Conservation (phyloP, 2,888 invertebrate species). For the Pyrrhia umbra region DNA sequence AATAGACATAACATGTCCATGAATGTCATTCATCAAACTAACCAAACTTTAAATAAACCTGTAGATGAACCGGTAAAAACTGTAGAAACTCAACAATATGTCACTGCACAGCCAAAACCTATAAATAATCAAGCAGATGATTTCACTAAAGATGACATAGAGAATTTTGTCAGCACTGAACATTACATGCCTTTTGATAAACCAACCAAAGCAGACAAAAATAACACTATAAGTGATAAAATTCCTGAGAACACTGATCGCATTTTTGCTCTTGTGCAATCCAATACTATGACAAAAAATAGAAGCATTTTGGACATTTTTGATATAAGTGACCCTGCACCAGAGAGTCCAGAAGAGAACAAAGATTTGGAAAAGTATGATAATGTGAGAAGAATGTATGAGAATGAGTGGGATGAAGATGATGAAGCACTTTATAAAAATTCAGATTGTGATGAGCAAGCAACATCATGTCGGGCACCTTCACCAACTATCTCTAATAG, state of each 20-base stretch:
- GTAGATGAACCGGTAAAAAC: constrained; percentile 30
- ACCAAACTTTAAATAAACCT: constrained; percentile 24
- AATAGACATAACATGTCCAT: constrained; percentile 62
- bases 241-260: constrained; percentile 68
- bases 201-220: constrained; percentile 39
- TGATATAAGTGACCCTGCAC: constrained; percentile 65
- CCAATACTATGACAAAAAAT: constrained; percentile 75
- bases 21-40: constrained; percentile 43
- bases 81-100: constrained; percentile 19
- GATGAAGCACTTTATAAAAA: constrained; percentile 86
- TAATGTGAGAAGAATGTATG: constrained; percentile 73
- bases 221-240: constrained; percentile 34
- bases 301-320: constrained; percentile 87
- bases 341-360: constrained; percentile 70
- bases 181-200: constrained; percentile 75
- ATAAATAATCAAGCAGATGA: constrained; percentile 58
- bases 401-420: constrained; percentile 85
- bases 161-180: constrained; percentile 60
- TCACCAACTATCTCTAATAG: constrained; percentile 54
- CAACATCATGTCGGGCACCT: not conserved
- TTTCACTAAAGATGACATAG: constrained; percentile 73
- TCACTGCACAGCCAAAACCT: constrained; percentile 17
- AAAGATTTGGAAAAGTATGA: constrained; percentile 74
- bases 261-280: constrained; percentile 82
- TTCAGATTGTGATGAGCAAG: constrained; percentile 63